A percentile compares a stretch with the other conserved stretches of the same genome.
These are phyloP conservation scores for Brachycybe producta DNA, from an alignment of 2,888 invertebrate genomes.

Conservation along the genomic window DNA sequence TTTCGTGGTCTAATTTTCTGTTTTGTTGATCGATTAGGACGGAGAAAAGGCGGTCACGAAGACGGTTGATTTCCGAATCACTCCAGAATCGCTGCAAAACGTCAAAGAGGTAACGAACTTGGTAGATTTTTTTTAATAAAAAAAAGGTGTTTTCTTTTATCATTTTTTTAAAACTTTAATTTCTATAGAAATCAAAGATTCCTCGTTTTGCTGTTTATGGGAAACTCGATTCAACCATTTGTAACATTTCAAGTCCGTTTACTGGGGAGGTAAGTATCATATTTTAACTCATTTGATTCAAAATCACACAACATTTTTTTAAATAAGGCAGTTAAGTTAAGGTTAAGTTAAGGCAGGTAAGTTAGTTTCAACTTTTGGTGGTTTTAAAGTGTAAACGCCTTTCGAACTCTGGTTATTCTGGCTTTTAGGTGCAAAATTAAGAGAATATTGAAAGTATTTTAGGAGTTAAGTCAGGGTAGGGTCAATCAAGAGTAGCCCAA, in stretches of 20 bases:
- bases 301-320: conserved; percentile 4
- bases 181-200: conserved; percentile 41
- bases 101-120: conserved; percentile 40
- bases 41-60: conserved; percentile 40
- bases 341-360: too few species aligned
- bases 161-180: too few species aligned
- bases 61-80: conserved; percentile 67
- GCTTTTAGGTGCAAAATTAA: too few species aligned
- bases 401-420: too few species aligned
- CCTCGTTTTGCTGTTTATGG: conserved; percentile 75
- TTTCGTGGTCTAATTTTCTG: too few species aligned
- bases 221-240: conserved; percentile 65
- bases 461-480: too few species aligned
- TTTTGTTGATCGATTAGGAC: conserved; percentile 21
- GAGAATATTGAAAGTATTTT: too few species aligned
- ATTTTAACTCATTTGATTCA: background rate
- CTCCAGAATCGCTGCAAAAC: conserved; percentile 66
- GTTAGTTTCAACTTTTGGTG: background rate
- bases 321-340: background rate
- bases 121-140: background rate
- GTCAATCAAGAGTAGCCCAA: too few species aligned
- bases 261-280: conserved; percentile 63
- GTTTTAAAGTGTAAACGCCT: too few species aligned
- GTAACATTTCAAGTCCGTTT: conserved; percentile 71
- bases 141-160: background rate